Conservation (phyloP, 1,140 invertebrate species). For the Drosophila baimaii region DNA sequence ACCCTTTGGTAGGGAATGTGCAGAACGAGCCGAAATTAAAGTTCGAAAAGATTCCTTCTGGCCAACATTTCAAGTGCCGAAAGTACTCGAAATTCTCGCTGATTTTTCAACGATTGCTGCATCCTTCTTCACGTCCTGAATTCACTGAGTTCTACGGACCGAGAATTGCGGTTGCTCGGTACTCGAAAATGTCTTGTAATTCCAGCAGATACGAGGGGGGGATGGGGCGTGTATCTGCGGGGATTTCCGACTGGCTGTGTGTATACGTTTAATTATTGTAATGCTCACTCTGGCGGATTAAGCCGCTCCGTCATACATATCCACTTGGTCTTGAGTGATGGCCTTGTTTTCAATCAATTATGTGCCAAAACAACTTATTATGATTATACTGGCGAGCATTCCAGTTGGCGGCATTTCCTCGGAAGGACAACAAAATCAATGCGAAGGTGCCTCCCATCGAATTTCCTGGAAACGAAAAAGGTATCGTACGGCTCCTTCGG, state of each 20-base stretch:
- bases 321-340: constrained; percentile 52
- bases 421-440: constrained; percentile 19
- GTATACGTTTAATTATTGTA: constrained; percentile 66
- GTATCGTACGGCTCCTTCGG: constrained; percentile 2
- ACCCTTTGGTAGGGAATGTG: not conserved
- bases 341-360: constrained; percentile 70
- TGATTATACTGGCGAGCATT: constrained; percentile 17
- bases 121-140: constrained; percentile 1
- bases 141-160: constrained; percentile 27
- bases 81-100: constrained; percentile 55
- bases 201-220: constrained; percentile 4
- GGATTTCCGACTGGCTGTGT: constrained; percentile 19
- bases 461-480: constrained; percentile 8
- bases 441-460: not conserved
- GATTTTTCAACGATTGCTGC: constrained; percentile 55
- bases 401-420: constrained; percentile 2
- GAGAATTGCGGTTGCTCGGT: constrained; percentile 28
- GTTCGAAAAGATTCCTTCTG: constrained; percentile 6
- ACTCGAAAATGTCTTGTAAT: constrained; percentile 55
- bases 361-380: constrained; percentile 55
- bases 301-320: constrained; percentile 31
- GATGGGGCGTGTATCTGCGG: constrained; percentile 1
- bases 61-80: constrained; percentile 20
- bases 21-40: constrained; percentile 21
- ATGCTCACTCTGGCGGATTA: constrained; percentile 66